These are phyloP conservation scores for Odontamblyopus rebecca DNA, from an alignment of 2,797 vertebrate genomes.

Conservation along the genomic window DNA sequence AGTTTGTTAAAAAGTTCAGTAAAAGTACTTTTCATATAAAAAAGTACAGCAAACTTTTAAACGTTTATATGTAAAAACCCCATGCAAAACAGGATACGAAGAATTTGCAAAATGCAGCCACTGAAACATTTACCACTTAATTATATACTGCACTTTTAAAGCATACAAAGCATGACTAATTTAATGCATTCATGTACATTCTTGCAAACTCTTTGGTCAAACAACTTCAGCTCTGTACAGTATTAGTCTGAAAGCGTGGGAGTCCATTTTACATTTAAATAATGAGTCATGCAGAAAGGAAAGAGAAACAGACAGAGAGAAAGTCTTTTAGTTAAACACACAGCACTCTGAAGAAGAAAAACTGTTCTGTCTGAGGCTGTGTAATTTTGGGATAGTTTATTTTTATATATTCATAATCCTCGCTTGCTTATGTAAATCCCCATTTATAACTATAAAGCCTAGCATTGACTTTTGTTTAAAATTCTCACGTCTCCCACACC, in stretches of 20 bases:
- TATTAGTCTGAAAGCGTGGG: slow-evolving; percentile 19
- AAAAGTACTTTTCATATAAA: too few species aligned
- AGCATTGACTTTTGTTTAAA: neutral
- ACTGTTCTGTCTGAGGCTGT: neutral
- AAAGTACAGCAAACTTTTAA: too few species aligned
- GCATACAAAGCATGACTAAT: neutral
- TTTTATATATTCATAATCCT: slow-evolving; percentile 3
- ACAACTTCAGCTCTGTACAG: neutral
- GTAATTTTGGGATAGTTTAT: neutral
- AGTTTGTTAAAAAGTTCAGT: too few species aligned
- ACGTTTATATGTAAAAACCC: too few species aligned
- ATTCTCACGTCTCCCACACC: neutral
- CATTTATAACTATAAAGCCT: neutral
- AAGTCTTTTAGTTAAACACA: slow-evolving; percentile 37
- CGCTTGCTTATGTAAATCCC: neutral
- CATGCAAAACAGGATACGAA: too few species aligned
- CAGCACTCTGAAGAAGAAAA: slow-evolving; percentile 9
- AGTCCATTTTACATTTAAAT: slow-evolving; percentile 41
- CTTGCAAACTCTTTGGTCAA: neutral
- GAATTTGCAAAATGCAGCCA: neutral
- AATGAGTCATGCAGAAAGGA: slow-evolving; percentile 19
- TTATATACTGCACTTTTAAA: neutral
- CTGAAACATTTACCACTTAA: neutral
- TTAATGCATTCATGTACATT: neutral
- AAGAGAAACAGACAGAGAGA: neutral